Conservation (phyloP, 1,140 invertebrate genomes). For the Anastatus disparis region DNA sequence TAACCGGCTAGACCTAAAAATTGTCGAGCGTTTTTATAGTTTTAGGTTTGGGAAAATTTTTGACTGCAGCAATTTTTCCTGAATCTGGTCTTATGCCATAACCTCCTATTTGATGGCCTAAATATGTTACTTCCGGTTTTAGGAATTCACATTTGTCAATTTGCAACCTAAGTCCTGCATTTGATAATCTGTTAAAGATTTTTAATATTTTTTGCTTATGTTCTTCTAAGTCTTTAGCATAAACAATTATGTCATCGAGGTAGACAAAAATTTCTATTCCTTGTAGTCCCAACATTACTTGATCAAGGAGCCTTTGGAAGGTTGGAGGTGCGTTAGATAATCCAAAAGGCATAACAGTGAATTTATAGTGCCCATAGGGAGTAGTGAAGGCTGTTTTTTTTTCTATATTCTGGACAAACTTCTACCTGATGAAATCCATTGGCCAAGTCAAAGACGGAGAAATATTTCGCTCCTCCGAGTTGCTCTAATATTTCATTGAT, state of each 20-base stretch:
- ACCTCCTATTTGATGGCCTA: background rate
- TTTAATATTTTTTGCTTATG: background rate
- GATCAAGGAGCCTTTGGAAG: background rate
- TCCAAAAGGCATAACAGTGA: background rate
- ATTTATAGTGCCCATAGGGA: background rate
- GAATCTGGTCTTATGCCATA: background rate
- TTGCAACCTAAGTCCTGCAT: background rate
- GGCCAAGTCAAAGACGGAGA: slow-evolving; percentile 62
- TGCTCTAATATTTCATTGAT: slow-evolving; percentile 59
- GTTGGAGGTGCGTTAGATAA: background rate
- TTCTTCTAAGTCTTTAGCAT: background rate
- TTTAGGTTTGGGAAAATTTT: background rate
- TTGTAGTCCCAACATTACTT: background rate
- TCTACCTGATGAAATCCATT: slow-evolving; percentile 66
- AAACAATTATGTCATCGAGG: background rate
- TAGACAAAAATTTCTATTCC: background rate
- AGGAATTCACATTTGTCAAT: slow-evolving; percentile 12
- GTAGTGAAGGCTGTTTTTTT: background rate
- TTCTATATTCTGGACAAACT: background rate
- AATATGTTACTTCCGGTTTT: background rate
- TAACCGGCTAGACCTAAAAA: slow-evolving; percentile 6
- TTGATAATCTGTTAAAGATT: background rate
- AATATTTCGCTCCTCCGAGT: slow-evolving; percentile 51
- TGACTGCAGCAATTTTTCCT: background rate
- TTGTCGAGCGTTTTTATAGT: background rate